Evolutionary conservation across 2,113 vertebrate genomes (phyloP), one percentile per base, ranked within the genome.

Genomic region (Cinclus cinclus): DNA sequence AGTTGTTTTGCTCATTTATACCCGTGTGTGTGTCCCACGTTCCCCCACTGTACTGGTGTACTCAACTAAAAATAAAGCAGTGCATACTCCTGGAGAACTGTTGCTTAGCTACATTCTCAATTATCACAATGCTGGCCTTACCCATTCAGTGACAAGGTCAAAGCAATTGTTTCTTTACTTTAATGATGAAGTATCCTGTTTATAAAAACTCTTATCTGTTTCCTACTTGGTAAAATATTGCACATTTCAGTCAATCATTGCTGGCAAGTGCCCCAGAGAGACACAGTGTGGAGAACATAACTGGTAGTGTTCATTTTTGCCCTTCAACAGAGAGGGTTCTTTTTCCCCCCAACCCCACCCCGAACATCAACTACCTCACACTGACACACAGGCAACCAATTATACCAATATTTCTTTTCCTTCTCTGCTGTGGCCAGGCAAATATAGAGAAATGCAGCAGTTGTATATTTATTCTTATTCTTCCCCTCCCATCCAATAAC

Each of bases 91-190:
- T 56, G 63, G 82, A 94, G 84, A 93, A 94, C 89, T 95, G 94
- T 95, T 95, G 96, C 95, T 95, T 95, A 94, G 95, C 59, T 96
- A 95, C 92, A 83, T 89, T 90, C 94, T 90, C 94, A 92, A 91
- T 96, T 90, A 91, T 83, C 91, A 91, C 93, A 92, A 71, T 89
- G 92, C 88, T 96, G 88, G 73, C 69, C 83, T 90, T 68, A 71
- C 76, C 83, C 80, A 89, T 56, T 91, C 80, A 70, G 86, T 90
- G 93, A 83, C 96, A 97, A 96, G 95, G 92, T 96, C 96, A 96
- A 96, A 95, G 73, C 91, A 96, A 96, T 95, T 95, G 96, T 90
- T 95, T 88, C 82, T 81, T 62, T 85, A 67, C 76, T 92, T 92
- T 88, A 93, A 78, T 39, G 68, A 94, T 90, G 89, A 94, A 95